Conservation (phyloP, 2,797 vertebrate species). For the Pithecia hirsuta region DNA sequence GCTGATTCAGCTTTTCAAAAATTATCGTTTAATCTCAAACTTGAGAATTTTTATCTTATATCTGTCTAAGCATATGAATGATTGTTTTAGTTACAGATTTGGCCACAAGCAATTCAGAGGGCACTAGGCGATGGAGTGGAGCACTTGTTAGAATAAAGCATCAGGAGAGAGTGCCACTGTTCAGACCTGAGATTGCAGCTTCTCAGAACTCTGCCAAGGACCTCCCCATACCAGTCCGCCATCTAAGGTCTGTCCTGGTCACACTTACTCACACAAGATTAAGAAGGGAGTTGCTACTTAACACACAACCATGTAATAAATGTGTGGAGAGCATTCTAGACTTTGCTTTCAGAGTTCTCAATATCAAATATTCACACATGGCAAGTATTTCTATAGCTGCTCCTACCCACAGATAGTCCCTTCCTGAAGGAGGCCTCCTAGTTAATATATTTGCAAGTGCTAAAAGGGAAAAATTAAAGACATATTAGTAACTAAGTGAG, state of each 20-base stretch:
- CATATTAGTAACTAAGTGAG: not conserved
- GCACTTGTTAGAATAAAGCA: not conserved
- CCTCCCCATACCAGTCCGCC: rapidly evolving
- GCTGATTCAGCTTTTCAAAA: not conserved
- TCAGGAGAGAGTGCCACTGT: not conserved
- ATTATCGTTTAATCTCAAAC: not conserved
- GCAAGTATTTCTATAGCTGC: not conserved
- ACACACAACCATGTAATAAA: not conserved
- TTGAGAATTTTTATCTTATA: not conserved
- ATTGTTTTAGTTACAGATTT: not conserved
- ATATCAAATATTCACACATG: not conserved
- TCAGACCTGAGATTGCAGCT: not conserved
- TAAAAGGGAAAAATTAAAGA: slow-evolving; percentile 7
- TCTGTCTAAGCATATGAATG: not conserved
- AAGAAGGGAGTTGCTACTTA: not conserved
- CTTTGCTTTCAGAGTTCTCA: not conserved
- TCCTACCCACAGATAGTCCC: not conserved
- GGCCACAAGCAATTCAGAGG: not conserved
- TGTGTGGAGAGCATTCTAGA: not conserved
- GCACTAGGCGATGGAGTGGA: rapidly evolving
- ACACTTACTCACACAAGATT: not conserved
- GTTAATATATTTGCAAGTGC: not conserved
- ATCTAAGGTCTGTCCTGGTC: not conserved
- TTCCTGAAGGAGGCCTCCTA: not conserved
- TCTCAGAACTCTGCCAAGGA: rapidly evolving